Conservation (phyloP, 2,888 invertebrate genomes). For the Synanthedon vespiformis region DNA sequence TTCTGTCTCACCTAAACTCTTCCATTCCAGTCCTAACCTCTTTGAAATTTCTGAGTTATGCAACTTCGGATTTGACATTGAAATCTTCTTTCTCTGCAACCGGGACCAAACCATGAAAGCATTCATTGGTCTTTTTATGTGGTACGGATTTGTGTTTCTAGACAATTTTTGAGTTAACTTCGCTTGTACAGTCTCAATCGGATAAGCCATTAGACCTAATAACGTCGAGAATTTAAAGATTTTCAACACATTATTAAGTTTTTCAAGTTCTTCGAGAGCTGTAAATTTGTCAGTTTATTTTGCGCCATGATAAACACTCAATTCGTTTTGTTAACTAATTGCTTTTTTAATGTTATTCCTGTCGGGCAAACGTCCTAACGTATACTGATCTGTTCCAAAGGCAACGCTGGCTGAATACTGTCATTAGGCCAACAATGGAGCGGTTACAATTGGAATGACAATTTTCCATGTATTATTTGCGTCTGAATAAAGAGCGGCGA, state of each 20-base stretch:
- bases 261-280: no score
- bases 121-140: constrained; percentile 98
- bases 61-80: constrained; percentile 83
- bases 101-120: constrained; percentile 99
- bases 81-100: constrained; percentile 86
- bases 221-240: no score
- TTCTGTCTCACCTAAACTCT: constrained; percentile 80
- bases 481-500: constrained; percentile 68
- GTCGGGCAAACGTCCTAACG: constrained; percentile 32
- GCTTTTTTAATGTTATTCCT: constrained; percentile 3
- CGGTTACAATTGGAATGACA: constrained; percentile 60
- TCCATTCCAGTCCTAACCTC: constrained; percentile 87
- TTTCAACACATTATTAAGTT: not conserved
- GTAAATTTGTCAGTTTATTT: no score
- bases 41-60: constrained; percentile 87
- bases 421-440: constrained; percentile 63
- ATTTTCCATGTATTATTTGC: constrained; percentile 69
- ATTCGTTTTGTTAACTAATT: no score
- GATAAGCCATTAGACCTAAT: constrained; percentile 40
- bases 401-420: constrained; percentile 54
- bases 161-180: constrained; percentile 38
- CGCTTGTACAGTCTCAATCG: constrained; percentile 26
- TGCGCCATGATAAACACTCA: no score
- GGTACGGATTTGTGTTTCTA: constrained; percentile 72
- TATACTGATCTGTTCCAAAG: constrained; percentile 51